Conservation (phyloP, 1,140 invertebrate genomes). For the Tenebrio molitor region DNA sequence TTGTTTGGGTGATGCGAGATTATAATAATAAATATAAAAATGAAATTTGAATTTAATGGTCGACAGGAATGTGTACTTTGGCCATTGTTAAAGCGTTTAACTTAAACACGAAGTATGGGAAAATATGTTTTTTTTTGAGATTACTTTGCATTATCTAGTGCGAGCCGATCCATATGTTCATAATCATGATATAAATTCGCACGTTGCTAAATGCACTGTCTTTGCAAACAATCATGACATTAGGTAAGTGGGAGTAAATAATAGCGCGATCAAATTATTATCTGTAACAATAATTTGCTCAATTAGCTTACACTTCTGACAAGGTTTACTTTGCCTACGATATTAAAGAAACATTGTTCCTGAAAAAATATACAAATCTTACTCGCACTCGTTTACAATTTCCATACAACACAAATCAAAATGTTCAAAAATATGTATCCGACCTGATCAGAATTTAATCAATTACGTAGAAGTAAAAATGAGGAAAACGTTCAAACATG, state of each 20-base stretch:
- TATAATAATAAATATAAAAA: too few relatives aligned
- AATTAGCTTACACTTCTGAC: conserved; percentile 28
- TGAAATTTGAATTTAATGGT: too few relatives aligned
- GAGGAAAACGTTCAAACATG: neutral
- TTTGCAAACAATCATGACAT: conserved; percentile 37
- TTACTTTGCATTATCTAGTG: conserved; percentile 33
- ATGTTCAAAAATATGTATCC: conserved; percentile 1
- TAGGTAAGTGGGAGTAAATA: conserved; percentile 32
- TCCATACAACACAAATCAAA: conserved; percentile 21
- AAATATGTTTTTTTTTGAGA: too few relatives aligned
- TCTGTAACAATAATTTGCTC: conserved; percentile 21
- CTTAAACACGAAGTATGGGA: too few relatives aligned
- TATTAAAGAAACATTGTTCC: conserved; percentile 34
- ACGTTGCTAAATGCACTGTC: conserved; percentile 37
- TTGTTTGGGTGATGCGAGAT: too few relatives aligned
- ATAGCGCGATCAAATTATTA: conserved; percentile 40
- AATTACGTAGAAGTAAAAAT: neutral
- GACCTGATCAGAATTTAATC: neutral
- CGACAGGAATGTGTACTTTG: too few relatives aligned
- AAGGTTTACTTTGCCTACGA: conserved; percentile 22
- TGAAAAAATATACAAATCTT: conserved; percentile 30
- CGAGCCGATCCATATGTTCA: conserved; percentile 41
- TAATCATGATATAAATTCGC: conserved; percentile 23
- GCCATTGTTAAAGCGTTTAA: too few relatives aligned
- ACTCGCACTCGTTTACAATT: conserved; percentile 3